Evolutionary conservation across 2,113 vertebrate species (phyloP).

Genomic region (Plecotus auritus): DNA sequence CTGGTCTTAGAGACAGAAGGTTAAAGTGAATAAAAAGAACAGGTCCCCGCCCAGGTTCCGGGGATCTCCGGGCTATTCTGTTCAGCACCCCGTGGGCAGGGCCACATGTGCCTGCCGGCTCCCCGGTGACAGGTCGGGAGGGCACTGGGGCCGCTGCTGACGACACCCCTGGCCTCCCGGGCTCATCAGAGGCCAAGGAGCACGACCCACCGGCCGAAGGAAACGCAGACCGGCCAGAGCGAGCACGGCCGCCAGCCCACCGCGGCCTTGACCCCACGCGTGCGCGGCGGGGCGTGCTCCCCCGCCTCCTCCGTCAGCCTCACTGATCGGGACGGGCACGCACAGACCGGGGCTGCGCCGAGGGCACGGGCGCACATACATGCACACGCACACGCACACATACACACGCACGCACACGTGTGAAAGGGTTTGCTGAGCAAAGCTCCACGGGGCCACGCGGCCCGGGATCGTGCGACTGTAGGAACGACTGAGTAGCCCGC

Average conservation of each 20-base stretch:
- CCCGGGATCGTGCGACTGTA: rapidly evolving
- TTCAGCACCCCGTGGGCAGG: rapidly evolving
- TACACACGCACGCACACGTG: neutral
- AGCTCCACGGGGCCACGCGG: rapidly evolving
- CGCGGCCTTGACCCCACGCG: rapidly evolving
- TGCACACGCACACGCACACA: too few species aligned
- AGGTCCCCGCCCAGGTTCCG: rapidly evolving
- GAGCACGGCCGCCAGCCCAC: rapidly evolving
- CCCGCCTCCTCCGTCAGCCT: neutral
- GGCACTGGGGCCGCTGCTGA: neutral
- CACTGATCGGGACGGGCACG: rapidly evolving
- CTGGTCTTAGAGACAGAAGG: too few species aligned
- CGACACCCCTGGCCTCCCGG: neutral
- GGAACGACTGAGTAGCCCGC: rapidly evolving
- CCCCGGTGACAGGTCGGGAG: neutral
- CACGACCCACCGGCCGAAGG: rapidly evolving
- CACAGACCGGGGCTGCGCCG: neutral
- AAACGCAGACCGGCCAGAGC: rapidly evolving
- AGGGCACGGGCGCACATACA: rapidly evolving
- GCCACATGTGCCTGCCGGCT: neutral
- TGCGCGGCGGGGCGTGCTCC: neutral
- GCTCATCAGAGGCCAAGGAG: neutral
- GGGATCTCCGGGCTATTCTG: neutral
- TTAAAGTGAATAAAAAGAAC: too few species aligned
- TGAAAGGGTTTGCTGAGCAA: neutral